A percentile compares a stretch with the other conserved stretches of the same genome.
phyloP scores from a whole-genome alignment of 1,140 invertebrate species.

The Spodoptera litura region DNA sequence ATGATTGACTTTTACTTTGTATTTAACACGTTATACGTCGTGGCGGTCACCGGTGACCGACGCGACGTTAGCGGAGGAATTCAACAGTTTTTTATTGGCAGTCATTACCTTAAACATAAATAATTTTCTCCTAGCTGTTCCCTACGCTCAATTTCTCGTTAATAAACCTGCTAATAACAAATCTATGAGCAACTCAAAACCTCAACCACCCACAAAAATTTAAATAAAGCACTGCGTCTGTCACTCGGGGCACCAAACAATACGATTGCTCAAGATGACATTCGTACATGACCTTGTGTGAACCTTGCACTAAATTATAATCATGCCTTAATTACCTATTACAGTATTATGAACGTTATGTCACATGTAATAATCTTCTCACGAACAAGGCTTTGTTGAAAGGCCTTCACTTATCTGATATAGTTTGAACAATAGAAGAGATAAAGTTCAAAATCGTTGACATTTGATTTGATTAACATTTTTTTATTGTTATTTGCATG shows the following conservation, averaged over 20 bases:
- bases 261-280: constrained; percentile 45
- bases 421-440: constrained; percentile 31
- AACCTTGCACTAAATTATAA: constrained; percentile 48
- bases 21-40: no score
- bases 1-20: no score
- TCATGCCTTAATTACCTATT: constrained; percentile 39
- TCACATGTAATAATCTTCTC: constrained; percentile 43
- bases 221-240: constrained; percentile 16
- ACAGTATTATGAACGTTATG: constrained; percentile 43
- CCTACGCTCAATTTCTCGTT: no score
- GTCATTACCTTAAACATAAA: no score
- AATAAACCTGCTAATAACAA: no score
- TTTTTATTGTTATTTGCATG: constrained; percentile 17
- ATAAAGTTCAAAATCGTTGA: constrained; percentile 29
- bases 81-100: no score
- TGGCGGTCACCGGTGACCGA: no score
- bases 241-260: constrained; percentile 28
- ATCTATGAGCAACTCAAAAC: neutral
- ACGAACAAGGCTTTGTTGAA: constrained; percentile 29
- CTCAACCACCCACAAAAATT: constrained; percentile 31
- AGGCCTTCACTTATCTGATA: constrained; percentile 27
- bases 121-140: no score
- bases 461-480: constrained; percentile 26
- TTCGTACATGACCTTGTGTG: constrained; percentile 36
- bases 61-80: no score